Conservation (phyloP, 2,888 invertebrate genomes). For the Chymomyza procnemis region DNA sequence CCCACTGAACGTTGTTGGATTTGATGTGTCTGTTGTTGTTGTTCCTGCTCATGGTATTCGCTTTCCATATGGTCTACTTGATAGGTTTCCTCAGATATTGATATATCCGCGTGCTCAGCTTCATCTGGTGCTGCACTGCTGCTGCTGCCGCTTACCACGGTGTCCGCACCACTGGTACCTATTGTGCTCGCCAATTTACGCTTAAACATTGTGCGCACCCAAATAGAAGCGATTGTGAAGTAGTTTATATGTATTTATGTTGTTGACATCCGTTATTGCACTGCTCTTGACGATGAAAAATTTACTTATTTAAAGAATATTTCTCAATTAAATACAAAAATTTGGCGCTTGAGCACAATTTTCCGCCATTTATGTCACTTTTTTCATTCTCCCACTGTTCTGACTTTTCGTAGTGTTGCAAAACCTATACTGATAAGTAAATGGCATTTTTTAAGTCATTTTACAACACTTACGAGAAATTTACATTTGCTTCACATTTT, state of each 20-base stretch:
- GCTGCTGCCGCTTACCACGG: conserved; percentile 38
- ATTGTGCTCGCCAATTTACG: conserved; percentile 54
- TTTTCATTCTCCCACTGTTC: conserved; percentile 61
- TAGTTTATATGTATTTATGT: conserved; percentile 32
- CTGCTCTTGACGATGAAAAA: conserved; percentile 26
- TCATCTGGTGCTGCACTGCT: conserved; percentile 43
- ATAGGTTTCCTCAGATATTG: conserved; percentile 31
- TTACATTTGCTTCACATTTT: not conserved
- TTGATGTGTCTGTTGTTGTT: conserved; percentile 21
- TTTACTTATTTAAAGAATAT: conserved; percentile 42
- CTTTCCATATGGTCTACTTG: conserved; percentile 38
- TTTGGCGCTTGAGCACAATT: conserved; percentile 70
- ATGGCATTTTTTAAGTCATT: conserved; percentile 23
- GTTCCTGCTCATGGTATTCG: conserved; percentile 34
- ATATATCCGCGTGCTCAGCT: conserved; percentile 30
- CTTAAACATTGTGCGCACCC: conserved; percentile 55
- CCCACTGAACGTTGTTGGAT: conserved; percentile 72
- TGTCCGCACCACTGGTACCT: conserved; percentile 27
- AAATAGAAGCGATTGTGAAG: conserved; percentile 24
- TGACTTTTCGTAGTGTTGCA: conserved; percentile 30
- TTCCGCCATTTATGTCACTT: conserved; percentile 78
- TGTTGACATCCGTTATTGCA: conserved; percentile 23
- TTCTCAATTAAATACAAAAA: conserved; percentile 70
- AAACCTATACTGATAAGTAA: not conserved
- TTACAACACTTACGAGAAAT: not conserved